Evolutionary conservation across 2,797 vertebrate species (phyloP).

Genomic region (Anniella stebbinsi): DNA sequence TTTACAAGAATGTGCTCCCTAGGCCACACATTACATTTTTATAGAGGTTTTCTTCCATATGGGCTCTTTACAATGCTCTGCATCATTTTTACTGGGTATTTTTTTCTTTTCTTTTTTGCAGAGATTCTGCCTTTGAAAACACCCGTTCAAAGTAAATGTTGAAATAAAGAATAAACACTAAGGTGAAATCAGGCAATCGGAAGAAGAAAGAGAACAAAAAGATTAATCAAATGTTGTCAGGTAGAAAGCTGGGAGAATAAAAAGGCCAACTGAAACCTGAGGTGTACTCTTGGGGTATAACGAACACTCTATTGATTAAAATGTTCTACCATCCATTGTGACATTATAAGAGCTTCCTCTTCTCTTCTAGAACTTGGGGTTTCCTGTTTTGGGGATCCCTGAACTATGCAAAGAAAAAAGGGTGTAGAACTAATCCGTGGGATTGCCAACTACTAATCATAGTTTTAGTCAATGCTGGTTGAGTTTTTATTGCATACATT

Average conservation of each 20-base stretch:
- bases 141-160: not conserved
- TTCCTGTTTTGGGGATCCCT: not conserved
- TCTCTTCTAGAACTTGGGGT: not conserved
- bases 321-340: not conserved
- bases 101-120: not conserved
- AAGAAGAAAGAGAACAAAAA: not conserved
- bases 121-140: not conserved
- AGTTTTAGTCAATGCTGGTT: too few relatives aligned
- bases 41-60: slow-evolving; percentile 24
- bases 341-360: not conserved
- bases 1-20: not conserved
- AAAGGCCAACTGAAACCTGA: not conserved
- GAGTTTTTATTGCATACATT: not conserved
- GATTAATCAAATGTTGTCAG: not conserved
- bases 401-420: not conserved
- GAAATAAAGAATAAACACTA: slow-evolving; percentile 5
- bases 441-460: not conserved
- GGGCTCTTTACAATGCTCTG: slow-evolving; percentile 6
- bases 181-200: not conserved
- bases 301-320: not conserved
- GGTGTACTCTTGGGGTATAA: not conserved
- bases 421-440: not conserved
- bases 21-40: slow-evolving; percentile 15
- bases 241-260: not conserved
- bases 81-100: slow-evolving; percentile 12